Percentiles rank a stretch among this genome's conserved stretches.
Evolutionary conservation across 2,888 invertebrate species (phyloP).

Genomic region (Chymomyza amoena): DNA sequence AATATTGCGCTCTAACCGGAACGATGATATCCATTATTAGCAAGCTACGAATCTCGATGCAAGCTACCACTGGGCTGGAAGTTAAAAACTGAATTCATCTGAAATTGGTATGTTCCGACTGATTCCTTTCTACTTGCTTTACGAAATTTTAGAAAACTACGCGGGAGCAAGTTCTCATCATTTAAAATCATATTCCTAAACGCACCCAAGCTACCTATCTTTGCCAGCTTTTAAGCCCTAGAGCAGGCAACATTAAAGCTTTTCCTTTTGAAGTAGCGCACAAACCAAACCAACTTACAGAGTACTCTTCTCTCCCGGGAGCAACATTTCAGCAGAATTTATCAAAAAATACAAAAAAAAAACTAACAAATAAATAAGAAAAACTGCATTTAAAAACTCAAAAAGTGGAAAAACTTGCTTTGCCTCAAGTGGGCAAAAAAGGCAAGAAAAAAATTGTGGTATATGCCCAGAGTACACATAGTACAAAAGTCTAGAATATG

Average conservation of each 20-base stretch:
- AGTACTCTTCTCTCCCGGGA: neutral
- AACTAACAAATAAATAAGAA: conserved; percentile 20
- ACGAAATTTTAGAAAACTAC: too few relatives aligned
- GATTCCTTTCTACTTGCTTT: too few relatives aligned
- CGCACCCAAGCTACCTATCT: neutral
- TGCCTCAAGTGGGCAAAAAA: conserved; percentile 39
- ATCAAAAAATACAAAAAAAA: conserved; percentile 11
- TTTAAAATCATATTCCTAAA: neutral
- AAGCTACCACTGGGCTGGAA: too few relatives aligned
- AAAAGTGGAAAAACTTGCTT: conserved; percentile 57
- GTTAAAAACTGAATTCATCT: too few relatives aligned
- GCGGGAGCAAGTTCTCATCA: neutral
- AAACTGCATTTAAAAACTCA: conserved; percentile 44
- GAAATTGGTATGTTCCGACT: too few relatives aligned
- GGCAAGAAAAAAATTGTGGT: conserved; percentile 30
- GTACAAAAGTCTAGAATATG: neutral
- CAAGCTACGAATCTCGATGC: too few relatives aligned
- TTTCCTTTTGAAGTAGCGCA: neutral
- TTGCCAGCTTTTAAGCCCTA: neutral
- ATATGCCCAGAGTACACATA: conserved; percentile 34
- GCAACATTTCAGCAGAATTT: neutral
- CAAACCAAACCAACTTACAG: neutral
- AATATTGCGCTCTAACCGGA: too few relatives aligned
- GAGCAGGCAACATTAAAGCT: neutral
- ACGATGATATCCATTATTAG: too few relatives aligned